Conservation (phyloP, 2,888 invertebrate genomes). For the Yponomeuta malinellus region DNA sequence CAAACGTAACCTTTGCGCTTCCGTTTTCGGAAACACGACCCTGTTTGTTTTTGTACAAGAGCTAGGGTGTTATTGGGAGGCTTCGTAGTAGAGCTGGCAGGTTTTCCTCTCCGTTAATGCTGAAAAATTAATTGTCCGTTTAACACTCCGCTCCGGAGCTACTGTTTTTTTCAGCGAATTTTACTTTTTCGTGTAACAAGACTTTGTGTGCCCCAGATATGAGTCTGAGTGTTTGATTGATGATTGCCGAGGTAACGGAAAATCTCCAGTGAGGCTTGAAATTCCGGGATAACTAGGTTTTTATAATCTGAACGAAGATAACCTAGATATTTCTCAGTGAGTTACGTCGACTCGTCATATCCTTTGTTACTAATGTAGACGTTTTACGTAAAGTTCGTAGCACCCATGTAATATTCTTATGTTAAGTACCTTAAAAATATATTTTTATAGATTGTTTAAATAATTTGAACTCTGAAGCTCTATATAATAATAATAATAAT, state of each 20-base stretch:
- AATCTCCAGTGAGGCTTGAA: neutral
- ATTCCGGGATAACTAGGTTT: neutral
- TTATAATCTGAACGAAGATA: no score
- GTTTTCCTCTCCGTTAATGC: neutral
- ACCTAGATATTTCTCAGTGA: neutral
- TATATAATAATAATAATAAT: no score
- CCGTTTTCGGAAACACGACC: neutral
- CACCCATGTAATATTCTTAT: no score
- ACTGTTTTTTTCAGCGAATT: neutral
- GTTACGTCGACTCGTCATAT: neutral
- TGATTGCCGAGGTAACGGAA: neutral
- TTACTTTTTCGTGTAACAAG: neutral
- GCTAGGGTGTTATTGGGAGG: neutral
- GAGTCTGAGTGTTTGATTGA: neutral
- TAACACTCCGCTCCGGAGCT: neutral
- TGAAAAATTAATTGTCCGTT: conserved; percentile 2
- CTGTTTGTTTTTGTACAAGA: neutral
- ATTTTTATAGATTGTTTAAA: no score
- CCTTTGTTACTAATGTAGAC: no score
- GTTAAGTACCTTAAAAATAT: no score
- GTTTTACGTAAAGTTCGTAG: no score
- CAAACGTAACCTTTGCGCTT: conserved; percentile 7
- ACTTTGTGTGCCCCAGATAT: neutral
- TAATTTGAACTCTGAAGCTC: no score
- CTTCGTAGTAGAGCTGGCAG: neutral